Base-by-base conservation (phyloP, 2,888 invertebrate genomes). In the Nemotelus nigrinus region DNA sequence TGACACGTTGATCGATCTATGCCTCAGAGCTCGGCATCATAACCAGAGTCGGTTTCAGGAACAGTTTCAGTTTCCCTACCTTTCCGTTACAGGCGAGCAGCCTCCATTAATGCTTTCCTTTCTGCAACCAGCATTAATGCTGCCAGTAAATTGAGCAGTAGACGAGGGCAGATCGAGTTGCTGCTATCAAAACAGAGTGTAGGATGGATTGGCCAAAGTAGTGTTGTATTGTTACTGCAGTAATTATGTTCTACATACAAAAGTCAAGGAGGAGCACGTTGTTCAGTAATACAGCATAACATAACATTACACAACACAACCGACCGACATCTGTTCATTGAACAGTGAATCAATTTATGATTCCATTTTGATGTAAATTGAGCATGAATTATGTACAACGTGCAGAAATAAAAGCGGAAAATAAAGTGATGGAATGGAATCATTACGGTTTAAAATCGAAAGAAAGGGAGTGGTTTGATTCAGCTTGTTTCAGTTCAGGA, bases 1-100 rank as follows among this genome's bases (percentile, higher is more conserved):
- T 83, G 83, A 82, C 82, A 83, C 82, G 81, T 83, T 83, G 83
- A 83, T 83, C 82, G 82, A 83, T 83, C 81, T 81, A 80, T 81
- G 81, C 53, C 53, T 7, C 25, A 25, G 25, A 25, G 25, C 25
- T 25, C 53, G 53, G 53, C 53, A 7, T 53, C 53, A 53, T 10
- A 1, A 7, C 53, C 53, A 53, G 53, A 53, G 6, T 10, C 53
- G 10, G 53, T 10, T 53, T 53, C 10, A 7, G 53, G 7, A 7
- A 6, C 53, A 53, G 7, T 6, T 7, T 53, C 10, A 6, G 10
- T 7, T 53, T 7, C 53, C 6, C 10, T 7, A 53, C 53, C 53
- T 53, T 53, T 53, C 10, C 6, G 53, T 7, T 53, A 10, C 53
- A 53, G 7, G 6, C 6, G 7, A 53, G 53, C 10, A 53, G 53